phyloP scores from a whole-genome alignment of 1,140 invertebrate species.

The Drosophila neocordata region DNA sequence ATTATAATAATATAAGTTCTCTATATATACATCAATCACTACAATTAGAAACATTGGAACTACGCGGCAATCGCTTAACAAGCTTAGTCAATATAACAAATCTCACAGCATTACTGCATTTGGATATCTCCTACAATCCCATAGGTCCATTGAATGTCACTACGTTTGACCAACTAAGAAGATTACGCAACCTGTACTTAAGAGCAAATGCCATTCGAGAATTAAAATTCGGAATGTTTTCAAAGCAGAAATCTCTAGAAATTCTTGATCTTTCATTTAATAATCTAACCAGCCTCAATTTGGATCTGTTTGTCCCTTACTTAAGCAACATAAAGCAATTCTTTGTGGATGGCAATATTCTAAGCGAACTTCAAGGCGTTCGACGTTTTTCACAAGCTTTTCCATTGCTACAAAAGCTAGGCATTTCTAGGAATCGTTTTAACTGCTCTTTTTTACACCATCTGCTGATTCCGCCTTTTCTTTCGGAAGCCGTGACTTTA shows the following conservation, averaged over 20 bases:
- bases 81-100: slow-evolving; percentile 70
- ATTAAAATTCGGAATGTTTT: slow-evolving; percentile 78
- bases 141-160: slow-evolving; percentile 67
- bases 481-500: slow-evolving; percentile 50
- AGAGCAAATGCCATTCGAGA: slow-evolving; percentile 54
- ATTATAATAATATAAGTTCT: slow-evolving; percentile 65
- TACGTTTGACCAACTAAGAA: slow-evolving; percentile 72
- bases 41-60: slow-evolving; percentile 63
- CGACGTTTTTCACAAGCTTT: slow-evolving; percentile 62
- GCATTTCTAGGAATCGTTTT: slow-evolving; percentile 71
- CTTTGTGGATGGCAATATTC: slow-evolving; percentile 69
- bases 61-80: slow-evolving; percentile 57
- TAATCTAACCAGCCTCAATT: slow-evolving; percentile 71
- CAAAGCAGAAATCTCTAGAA: slow-evolving; percentile 69
- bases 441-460: slow-evolving; percentile 78
- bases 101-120: slow-evolving; percentile 51
- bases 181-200: slow-evolving; percentile 58
- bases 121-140: slow-evolving; percentile 74
- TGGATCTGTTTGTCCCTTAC: slow-evolving; percentile 80
- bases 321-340: slow-evolving; percentile 68
- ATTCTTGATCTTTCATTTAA: slow-evolving; percentile 76
- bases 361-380: slow-evolving; percentile 71
- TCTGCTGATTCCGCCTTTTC: slow-evolving; percentile 62
- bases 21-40: slow-evolving; percentile 55
- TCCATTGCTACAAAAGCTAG: slow-evolving; percentile 65